Percentiles rank a stretch among this genome's conserved stretches.
Conservation (phyloP, 1,140 invertebrate species). For the Neuroterus valhalla region DNA sequence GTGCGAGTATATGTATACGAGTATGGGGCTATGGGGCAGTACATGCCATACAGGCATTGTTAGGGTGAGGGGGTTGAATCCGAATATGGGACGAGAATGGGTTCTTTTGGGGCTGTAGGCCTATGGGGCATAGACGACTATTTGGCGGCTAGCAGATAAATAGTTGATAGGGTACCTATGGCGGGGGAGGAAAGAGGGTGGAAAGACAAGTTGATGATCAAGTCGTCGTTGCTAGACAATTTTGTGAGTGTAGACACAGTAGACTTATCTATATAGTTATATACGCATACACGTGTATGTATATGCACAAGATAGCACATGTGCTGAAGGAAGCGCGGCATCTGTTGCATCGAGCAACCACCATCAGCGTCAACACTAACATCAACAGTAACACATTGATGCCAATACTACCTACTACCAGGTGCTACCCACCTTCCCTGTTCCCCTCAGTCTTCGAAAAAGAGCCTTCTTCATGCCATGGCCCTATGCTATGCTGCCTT, state of each 20-base stretch:
- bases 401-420: slow-evolving; percentile 55
- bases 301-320: slow-evolving; percentile 53
- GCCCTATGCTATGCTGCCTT: too few relatives aligned
- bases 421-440: slow-evolving; percentile 70
- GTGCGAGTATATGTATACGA: too few relatives aligned
- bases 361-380: slow-evolving; percentile 51
- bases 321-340: slow-evolving; percentile 60
- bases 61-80: background rate
- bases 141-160: slow-evolving; percentile 23
- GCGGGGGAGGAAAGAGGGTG: slow-evolving; percentile 1
- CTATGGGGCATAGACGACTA: background rate
- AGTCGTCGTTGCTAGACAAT: slow-evolving; percentile 33
- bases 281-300: background rate
- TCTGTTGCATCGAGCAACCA: slow-evolving; percentile 64
- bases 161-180: background rate
- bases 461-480: slow-evolving; percentile 53
- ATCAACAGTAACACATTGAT: slow-evolving; percentile 39
- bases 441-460: slow-evolving; percentile 50
- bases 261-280: background rate
- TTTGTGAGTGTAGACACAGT: slow-evolving; percentile 28
- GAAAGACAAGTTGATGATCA: slow-evolving; percentile 37
- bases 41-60: background rate
- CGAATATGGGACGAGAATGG: slow-evolving; percentile 28
- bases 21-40: background rate
- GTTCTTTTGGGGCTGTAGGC: slow-evolving; percentile 29